Evolutionary conservation across 2,113 vertebrate species (phyloP).

Genomic region (Rhinolophus ferrumequinum): DNA sequence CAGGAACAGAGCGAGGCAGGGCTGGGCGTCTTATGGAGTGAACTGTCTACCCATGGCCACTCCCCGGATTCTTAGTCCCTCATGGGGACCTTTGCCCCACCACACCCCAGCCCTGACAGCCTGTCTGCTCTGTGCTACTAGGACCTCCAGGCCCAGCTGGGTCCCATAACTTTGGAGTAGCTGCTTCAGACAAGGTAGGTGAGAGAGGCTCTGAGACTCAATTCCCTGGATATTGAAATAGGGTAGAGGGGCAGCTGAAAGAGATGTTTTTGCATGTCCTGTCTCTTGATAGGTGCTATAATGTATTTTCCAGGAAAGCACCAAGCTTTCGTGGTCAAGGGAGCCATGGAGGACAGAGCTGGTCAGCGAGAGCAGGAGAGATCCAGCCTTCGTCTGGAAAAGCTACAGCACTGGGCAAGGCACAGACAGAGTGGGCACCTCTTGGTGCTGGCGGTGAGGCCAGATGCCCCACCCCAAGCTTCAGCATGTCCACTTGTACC

Average conservation of each 20-base stretch:
- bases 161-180: constrained; percentile 19
- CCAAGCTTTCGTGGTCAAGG: background rate
- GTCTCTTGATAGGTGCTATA: background rate
- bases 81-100: constrained; percentile 68
- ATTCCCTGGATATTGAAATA: background rate
- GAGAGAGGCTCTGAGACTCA: constrained; percentile 18
- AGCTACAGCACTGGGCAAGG: constrained; percentile 73
- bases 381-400: constrained; percentile 61
- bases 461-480: background rate
- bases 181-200: constrained; percentile 72
- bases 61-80: constrained; percentile 56
- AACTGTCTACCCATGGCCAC: constrained; percentile 43
- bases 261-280: background rate
- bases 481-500: background rate
- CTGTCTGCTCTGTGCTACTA: constrained; percentile 56
- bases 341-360: constrained; percentile 62
- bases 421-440: constrained; percentile 61
- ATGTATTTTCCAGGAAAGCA: constrained; percentile 45
- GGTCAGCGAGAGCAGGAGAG: background rate
- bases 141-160: background rate
- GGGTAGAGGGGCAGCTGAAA: background rate
- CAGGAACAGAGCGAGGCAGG: background rate
- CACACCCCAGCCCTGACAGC: constrained; percentile 59
- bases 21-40: background rate
- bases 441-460: constrained; percentile 76